A percentile compares a stretch with the other conserved stretches of the same genome.
Evolutionary conservation across 2,113 vertebrate species (phyloP).

Genomic region (Apodemus sylvaticus): DNA sequence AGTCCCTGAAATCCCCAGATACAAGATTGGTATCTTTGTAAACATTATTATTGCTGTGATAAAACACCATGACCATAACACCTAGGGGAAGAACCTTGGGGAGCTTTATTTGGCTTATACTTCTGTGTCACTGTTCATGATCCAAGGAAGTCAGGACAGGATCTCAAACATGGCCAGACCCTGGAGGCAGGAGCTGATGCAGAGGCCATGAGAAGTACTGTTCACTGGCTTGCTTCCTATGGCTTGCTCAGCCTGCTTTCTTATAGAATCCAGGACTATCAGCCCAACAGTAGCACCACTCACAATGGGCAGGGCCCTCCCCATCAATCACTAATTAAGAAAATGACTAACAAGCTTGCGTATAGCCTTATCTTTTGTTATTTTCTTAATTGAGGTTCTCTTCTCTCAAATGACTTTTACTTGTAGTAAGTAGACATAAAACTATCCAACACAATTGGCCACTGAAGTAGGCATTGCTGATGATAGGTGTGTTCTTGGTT

Average conservation of each 20-base stretch:
- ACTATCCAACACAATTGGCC: neutral
- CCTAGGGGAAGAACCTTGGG: neutral
- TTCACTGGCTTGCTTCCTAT: neutral
- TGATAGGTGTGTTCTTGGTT: neutral
- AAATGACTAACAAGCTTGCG: neutral
- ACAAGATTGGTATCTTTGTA: neutral
- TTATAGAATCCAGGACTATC: neutral
- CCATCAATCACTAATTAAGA: neutral
- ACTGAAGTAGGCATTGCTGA: neutral
- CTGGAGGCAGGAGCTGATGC: neutral
- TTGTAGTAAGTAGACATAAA: neutral
- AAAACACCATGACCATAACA: neutral
- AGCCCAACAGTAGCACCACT: neutral
- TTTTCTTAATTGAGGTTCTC: neutral
- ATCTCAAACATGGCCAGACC: neutral
- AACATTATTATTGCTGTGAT: neutral
- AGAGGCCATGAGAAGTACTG: accelerated
- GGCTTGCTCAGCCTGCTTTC: neutral
- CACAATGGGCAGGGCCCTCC: neutral
- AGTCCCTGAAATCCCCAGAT: neutral
- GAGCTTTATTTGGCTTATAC: neutral
- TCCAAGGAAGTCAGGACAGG: neutral
- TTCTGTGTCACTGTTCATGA: neutral
- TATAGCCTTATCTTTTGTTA: neutral
- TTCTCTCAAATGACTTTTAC: neutral